phyloP scores from a whole-genome alignment of 2,888 invertebrate genomes.

The Selenia dentaria region DNA sequence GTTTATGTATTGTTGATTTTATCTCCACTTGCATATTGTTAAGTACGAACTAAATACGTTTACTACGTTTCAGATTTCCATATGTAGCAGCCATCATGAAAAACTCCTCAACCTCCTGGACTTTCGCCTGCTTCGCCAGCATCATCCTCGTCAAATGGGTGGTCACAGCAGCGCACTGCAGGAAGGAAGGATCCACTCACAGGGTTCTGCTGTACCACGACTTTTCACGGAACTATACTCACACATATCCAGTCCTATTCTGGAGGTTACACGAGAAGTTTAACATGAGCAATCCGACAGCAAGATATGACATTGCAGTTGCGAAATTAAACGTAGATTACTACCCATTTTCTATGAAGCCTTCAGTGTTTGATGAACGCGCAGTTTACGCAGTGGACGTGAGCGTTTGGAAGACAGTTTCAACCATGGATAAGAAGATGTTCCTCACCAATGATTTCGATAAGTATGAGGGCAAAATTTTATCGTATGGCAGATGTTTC shows the following conservation, averaged over 20 bases:
- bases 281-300: constrained; percentile 41
- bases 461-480: constrained; percentile 44
- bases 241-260: constrained; percentile 60
- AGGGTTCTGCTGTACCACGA: constrained; percentile 61
- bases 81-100: constrained; percentile 66
- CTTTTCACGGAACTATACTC: constrained; percentile 53
- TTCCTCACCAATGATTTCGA: constrained; percentile 67
- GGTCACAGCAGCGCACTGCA: constrained; percentile 69
- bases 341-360: constrained; percentile 43
- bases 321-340: constrained; percentile 59
- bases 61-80: constrained; percentile 47
- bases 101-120: constrained; percentile 54
- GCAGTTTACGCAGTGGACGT: constrained; percentile 39
- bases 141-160: constrained; percentile 66
- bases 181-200: constrained; percentile 52
- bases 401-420: constrained; percentile 68
- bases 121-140: constrained; percentile 68
- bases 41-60: too few relatives aligned
- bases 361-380: constrained; percentile 52
- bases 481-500: constrained; percentile 42
- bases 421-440: constrained; percentile 63
- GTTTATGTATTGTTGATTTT: too few relatives aligned
- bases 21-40: too few relatives aligned
- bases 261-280: constrained; percentile 69
- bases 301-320: constrained; percentile 64